Evolutionary conservation across 2,797 vertebrate species (phyloP), one percentile per base, ranked within the genome.

Genomic region (Lateolabrax maculatus): DNA sequence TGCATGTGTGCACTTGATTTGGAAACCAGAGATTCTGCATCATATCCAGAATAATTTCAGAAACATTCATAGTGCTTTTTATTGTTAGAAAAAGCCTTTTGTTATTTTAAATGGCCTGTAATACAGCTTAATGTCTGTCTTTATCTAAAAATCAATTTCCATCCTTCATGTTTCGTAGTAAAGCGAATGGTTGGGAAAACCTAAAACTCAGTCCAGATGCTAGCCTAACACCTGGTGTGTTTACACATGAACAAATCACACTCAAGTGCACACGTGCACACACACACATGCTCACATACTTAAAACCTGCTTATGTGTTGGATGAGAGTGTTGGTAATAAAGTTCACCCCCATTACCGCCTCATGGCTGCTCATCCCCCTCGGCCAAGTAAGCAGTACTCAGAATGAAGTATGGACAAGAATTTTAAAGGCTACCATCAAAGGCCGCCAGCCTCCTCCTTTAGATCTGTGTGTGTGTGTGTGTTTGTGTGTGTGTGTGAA

Each of bases 341-440:
- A 89, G 77, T 84, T 87, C 76, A 57, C 41, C 76, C 69, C 44
- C 49, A 60, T 81, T 79, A 76, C 79, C 49, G n/a, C 87, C 87
- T 90, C 67, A 25, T 86, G 76, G 77, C 79, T 89, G 51, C 71
- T 84, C 83, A 78, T 89, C 77, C 85, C 90, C 76, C 73, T 86
- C 10, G 43, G 86, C 91, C 84, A 85, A 85, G 66, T 61, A 84
- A 91, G 79, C 83, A 74, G 81, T 66, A 84, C 80, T 91, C 81
- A 90, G 85, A 92, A 93, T 87, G 83, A 92, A 87, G 92, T 90
- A 84, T 94, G 92, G 93, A 90, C 85, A 80, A 80, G 94, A 95
- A 95, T 95, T 91, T 90, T 95, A 95, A 95, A 86, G 92, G 92
- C 90, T 91, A 91, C 75, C 94, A 93, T 95, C 94, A 95, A 95